These are phyloP conservation scores for Labia minor DNA, from an alignment of 2,888 invertebrate species.

Conservation along the genomic window DNA sequence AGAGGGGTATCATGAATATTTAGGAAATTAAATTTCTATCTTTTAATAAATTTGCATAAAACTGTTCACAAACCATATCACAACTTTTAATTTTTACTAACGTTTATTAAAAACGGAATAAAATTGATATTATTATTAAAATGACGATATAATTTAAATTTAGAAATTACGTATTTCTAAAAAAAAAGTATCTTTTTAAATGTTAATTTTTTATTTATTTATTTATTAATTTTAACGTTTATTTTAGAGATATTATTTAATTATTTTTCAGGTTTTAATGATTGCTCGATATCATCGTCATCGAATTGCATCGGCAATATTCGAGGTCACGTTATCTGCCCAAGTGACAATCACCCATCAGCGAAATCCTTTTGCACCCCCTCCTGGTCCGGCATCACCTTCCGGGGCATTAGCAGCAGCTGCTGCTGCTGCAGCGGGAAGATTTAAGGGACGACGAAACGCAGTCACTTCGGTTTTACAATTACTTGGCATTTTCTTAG, in stretches of 20 bases:
- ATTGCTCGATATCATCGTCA: conserved; percentile 62
- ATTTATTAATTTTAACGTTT: too few relatives aligned
- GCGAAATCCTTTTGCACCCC: conserved; percentile 63
- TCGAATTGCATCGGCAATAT: conserved; percentile 72
- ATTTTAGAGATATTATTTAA: too few relatives aligned
- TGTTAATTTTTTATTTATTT: too few relatives aligned
- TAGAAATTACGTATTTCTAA: not conserved
- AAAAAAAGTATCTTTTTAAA: not conserved
- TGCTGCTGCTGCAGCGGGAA: conserved; percentile 22
- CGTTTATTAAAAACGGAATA: too few relatives aligned
- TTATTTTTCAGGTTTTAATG: conserved; percentile 34
- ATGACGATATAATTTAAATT: not conserved
- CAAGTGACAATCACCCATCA: conserved; percentile 72
- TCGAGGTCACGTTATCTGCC: conserved; percentile 71
- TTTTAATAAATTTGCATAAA: too few relatives aligned
- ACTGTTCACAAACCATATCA: too few relatives aligned
- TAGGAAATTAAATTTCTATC: too few relatives aligned
- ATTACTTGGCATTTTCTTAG: conserved; percentile 56
- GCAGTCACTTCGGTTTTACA: conserved; percentile 60
- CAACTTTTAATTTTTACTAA: too few relatives aligned
- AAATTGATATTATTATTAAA: too few relatives aligned
- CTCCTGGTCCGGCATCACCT: conserved; percentile 32
- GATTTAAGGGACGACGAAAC: conserved; percentile 34
- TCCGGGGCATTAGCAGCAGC: conserved; percentile 34
- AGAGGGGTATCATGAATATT: too few relatives aligned